Conservation (phyloP, 2,797 vertebrate species). For the Spondyliosoma cantharus region DNA sequence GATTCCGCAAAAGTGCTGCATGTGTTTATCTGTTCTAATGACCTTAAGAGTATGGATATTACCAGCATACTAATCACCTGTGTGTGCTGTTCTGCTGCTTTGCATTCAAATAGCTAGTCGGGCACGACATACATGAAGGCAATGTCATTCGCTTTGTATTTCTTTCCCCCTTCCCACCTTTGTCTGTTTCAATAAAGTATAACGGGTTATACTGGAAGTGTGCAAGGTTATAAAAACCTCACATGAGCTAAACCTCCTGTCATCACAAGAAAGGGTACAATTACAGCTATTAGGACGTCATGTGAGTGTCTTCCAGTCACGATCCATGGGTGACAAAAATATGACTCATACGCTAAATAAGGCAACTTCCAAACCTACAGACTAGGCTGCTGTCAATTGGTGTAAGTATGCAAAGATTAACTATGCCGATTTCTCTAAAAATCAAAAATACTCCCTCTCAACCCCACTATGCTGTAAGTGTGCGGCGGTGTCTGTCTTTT, state of each 20-base stretch:
- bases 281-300: constrained; percentile 57
- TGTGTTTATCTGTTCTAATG: constrained; percentile 84
- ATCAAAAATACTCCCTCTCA: no score
- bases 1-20: constrained; percentile 77
- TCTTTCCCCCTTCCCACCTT: constrained; percentile 23
- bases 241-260: constrained; percentile 31
- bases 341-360: constrained; percentile 41
- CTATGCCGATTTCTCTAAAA: no score
- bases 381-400: constrained; percentile 19
- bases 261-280: constrained; percentile 35
- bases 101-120: constrained; percentile 68
- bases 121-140: constrained; percentile 55
- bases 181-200: constrained; percentile 31
- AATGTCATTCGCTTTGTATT: constrained; percentile 21
- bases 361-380: constrained; percentile 21
- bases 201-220: constrained; percentile 2
- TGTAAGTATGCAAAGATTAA: not conserved
- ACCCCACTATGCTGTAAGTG: no score
- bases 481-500: no score
- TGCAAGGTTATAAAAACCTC: constrained; percentile 35
- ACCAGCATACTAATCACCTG: constrained; percentile 80
- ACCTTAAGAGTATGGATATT: constrained; percentile 81
- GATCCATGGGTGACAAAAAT: constrained; percentile 40
- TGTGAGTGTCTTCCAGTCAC: constrained; percentile 32
- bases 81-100: constrained; percentile 61